These are phyloP conservation scores for Cariama cristata DNA, from an alignment of 2,113 vertebrate species.

Conservation along the genomic window DNA sequence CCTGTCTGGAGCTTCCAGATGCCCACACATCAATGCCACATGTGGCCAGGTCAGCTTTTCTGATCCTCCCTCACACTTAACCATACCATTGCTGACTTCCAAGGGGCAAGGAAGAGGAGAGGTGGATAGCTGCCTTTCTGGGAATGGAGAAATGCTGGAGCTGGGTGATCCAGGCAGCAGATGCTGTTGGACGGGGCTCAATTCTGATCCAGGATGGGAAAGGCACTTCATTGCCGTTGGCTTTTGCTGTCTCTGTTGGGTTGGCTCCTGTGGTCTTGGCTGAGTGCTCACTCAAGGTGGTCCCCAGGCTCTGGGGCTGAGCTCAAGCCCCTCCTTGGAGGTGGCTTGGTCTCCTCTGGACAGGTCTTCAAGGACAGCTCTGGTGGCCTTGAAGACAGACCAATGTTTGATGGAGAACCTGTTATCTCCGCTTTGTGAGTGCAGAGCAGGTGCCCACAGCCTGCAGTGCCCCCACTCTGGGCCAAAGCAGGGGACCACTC, in stretches of 20 bases:
- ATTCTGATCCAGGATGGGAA: not conserved
- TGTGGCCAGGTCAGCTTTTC: not conserved
- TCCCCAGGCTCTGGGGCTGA: not conserved
- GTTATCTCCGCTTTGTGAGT: not conserved
- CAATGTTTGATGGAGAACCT: not conserved
- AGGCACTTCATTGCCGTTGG: not conserved
- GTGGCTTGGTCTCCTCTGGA: not conserved
- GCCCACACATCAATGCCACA: not conserved
- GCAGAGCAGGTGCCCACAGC: not conserved
- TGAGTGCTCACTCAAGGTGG: not conserved
- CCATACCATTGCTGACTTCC: not conserved
- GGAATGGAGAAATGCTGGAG: not conserved
- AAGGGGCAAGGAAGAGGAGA: not conserved
- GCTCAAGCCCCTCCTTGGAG: not conserved
- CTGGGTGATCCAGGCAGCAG: not conserved
- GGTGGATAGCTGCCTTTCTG: not conserved
- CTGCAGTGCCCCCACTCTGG: not conserved
- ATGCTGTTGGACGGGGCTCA: not conserved
- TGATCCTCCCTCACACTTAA: not conserved
- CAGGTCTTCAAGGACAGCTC: not conserved
- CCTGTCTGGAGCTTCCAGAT: not conserved
- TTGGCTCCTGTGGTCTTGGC: not conserved
- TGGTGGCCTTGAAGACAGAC: not conserved
- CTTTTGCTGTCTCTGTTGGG: not conserved
- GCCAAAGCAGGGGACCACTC: not conserved